These are phyloP conservation scores for Pelochelys cantorii DNA, from an alignment of 2,797 vertebrate species.

Conservation along the genomic window DNA sequence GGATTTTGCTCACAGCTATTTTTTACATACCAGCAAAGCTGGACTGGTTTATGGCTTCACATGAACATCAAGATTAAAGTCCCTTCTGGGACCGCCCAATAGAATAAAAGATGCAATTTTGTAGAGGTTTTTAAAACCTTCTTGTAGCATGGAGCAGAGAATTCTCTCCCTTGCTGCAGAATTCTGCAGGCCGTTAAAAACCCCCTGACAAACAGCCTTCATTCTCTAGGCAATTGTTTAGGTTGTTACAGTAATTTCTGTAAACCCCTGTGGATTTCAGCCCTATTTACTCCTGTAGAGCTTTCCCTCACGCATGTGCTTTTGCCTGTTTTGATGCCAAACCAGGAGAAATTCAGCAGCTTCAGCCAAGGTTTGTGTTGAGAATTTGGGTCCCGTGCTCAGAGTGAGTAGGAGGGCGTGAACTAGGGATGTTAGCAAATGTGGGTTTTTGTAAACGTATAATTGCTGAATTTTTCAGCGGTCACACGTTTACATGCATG, in stretches of 20 bases:
- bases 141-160: neutral
- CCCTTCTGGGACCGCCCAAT: neutral
- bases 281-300: too few relatives aligned
- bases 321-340: neutral
- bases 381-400: fast-evolving
- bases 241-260: too few relatives aligned
- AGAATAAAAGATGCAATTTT: too few relatives aligned
- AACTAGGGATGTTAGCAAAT: neutral
- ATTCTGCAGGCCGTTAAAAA: neutral
- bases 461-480: too few relatives aligned
- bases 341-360: neutral
- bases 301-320: fast-evolving
- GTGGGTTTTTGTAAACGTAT: too few relatives aligned
- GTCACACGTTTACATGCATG: too few relatives aligned
- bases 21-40: neutral
- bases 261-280: fast-evolving
- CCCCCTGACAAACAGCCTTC: too few relatives aligned
- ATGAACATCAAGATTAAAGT: neutral
- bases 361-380: neutral
- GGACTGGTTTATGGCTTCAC: neutral
- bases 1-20: neutral
- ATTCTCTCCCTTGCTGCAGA: neutral
- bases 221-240: neutral
- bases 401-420: fast-evolving
- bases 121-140: neutral